Evolutionary conservation across 2,888 invertebrate species (phyloP), one percentile per base, ranked within the genome.

Genomic region (Drosophila helvetica): DNA sequence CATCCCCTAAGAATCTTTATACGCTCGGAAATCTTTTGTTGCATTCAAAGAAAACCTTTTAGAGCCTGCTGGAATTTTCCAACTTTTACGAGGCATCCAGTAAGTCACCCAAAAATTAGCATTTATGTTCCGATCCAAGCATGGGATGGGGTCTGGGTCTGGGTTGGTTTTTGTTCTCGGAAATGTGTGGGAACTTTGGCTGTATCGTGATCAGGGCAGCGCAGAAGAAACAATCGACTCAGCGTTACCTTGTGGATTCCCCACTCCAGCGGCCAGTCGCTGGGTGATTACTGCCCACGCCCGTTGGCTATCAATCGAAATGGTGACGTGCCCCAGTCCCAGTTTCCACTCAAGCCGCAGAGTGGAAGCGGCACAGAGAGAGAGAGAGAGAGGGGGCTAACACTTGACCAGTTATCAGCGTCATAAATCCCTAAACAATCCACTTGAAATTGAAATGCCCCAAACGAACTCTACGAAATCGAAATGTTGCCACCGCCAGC

Each of bases 401-500:
- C 87, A 85, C 85, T 85, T 85, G 85, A 84, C 79, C 85, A 86
- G 82, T 62, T 85, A 85, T 85, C 85, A 68, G 79, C 74, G 75
- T 74, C 85, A 85, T 85, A 85, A 85, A 84, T 88, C 79, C 79
- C 77, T 78, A 67, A 85, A 75, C 85, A 81, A 86, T 85, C 77
- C 77, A 84, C 85, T 88, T 63, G 59, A 79, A 68, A 71, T 66
- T 77, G 72, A 80, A 86, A 78, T 65, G 73, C 68, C 68, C 73
- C 67, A 60, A 55, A 48, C 68, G 65, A 66, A 67, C 25, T 56
- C 73, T 56, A 63, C 62, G 54, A 53, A 55, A 59, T 47, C 59
- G 57, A 75, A 59, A 38, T 46, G 45, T 33, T 19, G 27, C 25
- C 47, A 18, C 57, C 51, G 47, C 18, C 38, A n/a, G 58, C 19